These are phyloP conservation scores for Lordiphosa stackelbergi DNA, from an alignment of 1,140 invertebrate species.

Conservation along the genomic window DNA sequence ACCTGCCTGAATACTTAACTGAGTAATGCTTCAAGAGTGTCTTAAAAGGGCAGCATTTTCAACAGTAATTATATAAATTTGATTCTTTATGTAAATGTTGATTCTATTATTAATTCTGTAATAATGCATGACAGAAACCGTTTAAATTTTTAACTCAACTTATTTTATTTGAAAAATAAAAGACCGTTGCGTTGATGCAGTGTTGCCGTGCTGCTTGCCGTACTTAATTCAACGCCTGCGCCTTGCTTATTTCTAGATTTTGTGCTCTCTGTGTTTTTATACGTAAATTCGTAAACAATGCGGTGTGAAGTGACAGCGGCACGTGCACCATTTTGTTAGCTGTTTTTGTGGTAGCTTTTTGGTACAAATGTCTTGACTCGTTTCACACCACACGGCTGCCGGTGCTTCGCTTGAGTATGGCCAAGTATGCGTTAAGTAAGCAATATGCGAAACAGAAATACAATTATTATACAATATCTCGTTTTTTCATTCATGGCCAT, in stretches of 20 bases:
- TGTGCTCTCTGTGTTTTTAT: constrained; percentile 62
- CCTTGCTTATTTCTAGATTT: constrained; percentile 14
- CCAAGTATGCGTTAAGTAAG: constrained; percentile 59
- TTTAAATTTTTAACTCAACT: neutral
- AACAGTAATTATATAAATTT: neutral
- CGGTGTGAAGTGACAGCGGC: constrained; percentile 8
- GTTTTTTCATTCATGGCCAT: constrained; percentile 3
- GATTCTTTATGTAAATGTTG: too few relatives aligned
- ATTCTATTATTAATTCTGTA: too few relatives aligned
- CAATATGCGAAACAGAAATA: constrained; percentile 36
- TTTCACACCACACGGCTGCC: constrained; percentile 38
- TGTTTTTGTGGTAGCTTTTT: constrained; percentile 31
- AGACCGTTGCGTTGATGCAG: constrained; percentile 32
- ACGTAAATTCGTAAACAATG: constrained; percentile 65
- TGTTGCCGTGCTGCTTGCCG: constrained; percentile 49
- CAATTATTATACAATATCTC: neutral
- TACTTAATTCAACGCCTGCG: constrained; percentile 46
- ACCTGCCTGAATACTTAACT: neutral
- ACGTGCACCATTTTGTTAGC: constrained; percentile 37
- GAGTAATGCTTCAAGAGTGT: neutral
- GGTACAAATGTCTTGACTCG: constrained; percentile 53
- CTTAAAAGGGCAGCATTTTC: neutral
- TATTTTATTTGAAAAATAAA: constrained; percentile 1
- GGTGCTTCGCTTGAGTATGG: constrained; percentile 27
- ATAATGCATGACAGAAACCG: neutral